Evolutionary conservation across 2,113 vertebrate genomes (phyloP).

Genomic region (Micronycteris hirsuta): DNA sequence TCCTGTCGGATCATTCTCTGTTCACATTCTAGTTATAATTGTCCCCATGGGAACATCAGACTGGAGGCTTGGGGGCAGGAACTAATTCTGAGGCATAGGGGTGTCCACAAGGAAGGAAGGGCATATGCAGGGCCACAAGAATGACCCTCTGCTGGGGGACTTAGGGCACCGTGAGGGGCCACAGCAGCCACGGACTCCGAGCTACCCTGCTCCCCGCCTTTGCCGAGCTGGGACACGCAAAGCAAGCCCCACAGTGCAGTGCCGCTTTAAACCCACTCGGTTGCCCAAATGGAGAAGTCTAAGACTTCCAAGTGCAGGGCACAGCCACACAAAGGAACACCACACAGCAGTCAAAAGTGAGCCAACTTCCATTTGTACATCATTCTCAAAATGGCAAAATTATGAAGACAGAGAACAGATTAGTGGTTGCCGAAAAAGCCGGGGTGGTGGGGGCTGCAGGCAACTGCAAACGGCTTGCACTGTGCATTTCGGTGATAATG

Average conservation of each 20-base stretch:
- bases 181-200: accelerated
- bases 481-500: not conserved
- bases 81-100: not conserved
- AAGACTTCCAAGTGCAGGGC: not conserved
- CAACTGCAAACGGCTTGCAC: not conserved
- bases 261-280: not conserved
- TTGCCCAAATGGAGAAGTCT: not conserved
- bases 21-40: not conserved
- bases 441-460: not conserved
- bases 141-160: not conserved
- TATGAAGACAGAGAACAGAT: not conserved
- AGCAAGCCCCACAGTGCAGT: not conserved
- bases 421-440: not conserved
- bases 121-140: not conserved
- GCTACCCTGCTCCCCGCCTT: not conserved
- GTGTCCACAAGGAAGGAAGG: not conserved
- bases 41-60: not conserved
- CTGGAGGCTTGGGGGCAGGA: not conserved
- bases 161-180: not conserved
- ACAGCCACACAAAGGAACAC: not conserved
- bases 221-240: not conserved
- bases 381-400: not conserved
- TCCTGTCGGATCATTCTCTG: not conserved
- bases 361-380: not conserved
- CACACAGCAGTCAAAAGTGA: not conserved